A percentile compares a stretch with the other conserved stretches of the same genome.
Evolutionary conservation across 2,113 vertebrate genomes (phyloP).

Genomic region (Columba janthina): DNA sequence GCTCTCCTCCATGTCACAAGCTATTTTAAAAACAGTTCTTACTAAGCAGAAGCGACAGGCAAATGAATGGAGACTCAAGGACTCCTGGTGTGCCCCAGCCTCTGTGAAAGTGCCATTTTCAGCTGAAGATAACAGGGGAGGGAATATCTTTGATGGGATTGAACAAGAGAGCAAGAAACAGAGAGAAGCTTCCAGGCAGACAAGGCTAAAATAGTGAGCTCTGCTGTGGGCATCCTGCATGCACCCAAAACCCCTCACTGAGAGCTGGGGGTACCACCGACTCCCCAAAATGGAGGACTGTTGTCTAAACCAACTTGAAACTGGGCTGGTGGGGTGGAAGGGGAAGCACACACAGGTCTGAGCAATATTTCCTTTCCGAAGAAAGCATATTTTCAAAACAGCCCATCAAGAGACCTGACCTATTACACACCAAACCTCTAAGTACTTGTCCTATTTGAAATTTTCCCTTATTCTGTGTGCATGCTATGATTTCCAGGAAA

Average conservation of each 20-base stretch:
- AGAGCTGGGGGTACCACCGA: background rate
- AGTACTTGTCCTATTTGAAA: background rate
- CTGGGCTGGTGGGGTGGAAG: background rate
- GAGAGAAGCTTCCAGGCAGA: background rate
- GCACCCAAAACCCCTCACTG: accelerated
- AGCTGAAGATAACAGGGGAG: background rate
- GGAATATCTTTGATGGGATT: background rate
- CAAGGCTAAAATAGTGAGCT: background rate
- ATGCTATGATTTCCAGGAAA: background rate
- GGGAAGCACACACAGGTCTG: background rate
- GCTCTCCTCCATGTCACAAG: background rate
- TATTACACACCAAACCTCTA: background rate
- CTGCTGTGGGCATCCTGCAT: accelerated
- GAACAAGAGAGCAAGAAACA: background rate
- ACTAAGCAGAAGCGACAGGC: background rate
- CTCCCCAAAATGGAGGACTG: background rate
- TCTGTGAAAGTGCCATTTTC: background rate
- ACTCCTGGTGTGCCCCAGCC: background rate
- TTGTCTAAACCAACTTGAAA: background rate
- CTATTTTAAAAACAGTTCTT: slow-evolving; percentile 46
- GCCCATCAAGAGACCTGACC: background rate
- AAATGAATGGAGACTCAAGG: slow-evolving; percentile 14
- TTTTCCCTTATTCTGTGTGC: background rate
- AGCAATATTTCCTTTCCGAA: background rate
- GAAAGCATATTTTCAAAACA: slow-evolving; percentile 6